Evolutionary conservation across 2,797 vertebrate genomes (phyloP).

Genomic region (Poeciliopsis turneri): DNA sequence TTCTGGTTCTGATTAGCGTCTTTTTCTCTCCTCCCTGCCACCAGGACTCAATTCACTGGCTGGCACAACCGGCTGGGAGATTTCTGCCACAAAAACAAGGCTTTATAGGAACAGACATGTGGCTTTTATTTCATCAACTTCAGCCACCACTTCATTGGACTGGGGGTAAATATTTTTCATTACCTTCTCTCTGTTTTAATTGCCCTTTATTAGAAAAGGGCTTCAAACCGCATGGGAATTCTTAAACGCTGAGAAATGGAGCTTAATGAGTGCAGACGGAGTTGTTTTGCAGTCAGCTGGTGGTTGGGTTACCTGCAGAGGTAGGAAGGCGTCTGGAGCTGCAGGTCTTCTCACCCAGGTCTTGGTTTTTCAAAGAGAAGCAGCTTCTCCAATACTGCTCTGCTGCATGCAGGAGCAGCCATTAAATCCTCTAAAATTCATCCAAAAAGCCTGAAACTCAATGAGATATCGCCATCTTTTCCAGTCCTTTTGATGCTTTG

Average conservation of each 20-base stretch:
- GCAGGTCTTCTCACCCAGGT: slow-evolving; percentile 45
- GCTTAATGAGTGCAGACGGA: slow-evolving; percentile 62
- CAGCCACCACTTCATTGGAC: slow-evolving; percentile 71
- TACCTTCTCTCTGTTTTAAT: slow-evolving; percentile 71
- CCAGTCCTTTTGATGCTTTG: slow-evolving; percentile 7
- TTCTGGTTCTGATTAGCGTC: slow-evolving; percentile 52
- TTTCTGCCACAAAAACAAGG: slow-evolving; percentile 66
- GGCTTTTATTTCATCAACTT: slow-evolving; percentile 76
- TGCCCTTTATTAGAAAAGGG: slow-evolving; percentile 73
- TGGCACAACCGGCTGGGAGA: slow-evolving; percentile 57
- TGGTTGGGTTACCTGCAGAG: slow-evolving; percentile 36
- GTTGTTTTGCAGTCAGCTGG: slow-evolving; percentile 58
- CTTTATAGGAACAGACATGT: slow-evolving; percentile 68
- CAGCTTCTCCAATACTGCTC: not conserved
- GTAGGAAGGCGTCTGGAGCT: slow-evolving; percentile 49
- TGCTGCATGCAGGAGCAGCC: slow-evolving; percentile 20
- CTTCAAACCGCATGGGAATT: slow-evolving; percentile 74
- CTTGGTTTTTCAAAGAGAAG: slow-evolving; percentile 1
- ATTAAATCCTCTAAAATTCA: slow-evolving; percentile 8
- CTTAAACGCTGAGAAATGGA: slow-evolving; percentile 65
- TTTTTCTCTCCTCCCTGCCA: slow-evolving; percentile 26
- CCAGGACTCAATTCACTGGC: slow-evolving; percentile 56
- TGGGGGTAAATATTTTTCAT: slow-evolving; percentile 78
- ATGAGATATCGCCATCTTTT: slow-evolving; percentile 12
- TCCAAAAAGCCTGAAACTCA: slow-evolving; percentile 28